phyloP scores from a whole-genome alignment of 2,888 invertebrate genomes.

The Synergus gifuensis region DNA sequence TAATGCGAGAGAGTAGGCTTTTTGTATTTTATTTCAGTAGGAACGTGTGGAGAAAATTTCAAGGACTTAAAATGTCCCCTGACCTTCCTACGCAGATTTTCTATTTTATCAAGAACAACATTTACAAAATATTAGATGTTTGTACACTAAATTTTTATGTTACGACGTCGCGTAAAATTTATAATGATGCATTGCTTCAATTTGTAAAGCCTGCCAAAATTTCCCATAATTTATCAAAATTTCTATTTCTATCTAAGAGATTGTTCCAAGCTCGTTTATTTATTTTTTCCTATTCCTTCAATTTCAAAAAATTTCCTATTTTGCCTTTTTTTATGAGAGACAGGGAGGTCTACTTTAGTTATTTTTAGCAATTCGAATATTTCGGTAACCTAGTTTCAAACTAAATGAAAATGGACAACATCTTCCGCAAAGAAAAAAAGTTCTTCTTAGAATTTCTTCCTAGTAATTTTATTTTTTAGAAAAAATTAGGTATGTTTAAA shows the following conservation, averaged over 20 bases:
- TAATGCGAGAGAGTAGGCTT: not conserved
- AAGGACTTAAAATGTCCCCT: constrained; percentile 25
- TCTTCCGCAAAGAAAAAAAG: not conserved
- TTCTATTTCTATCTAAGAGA: too few species aligned
- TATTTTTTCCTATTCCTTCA: too few species aligned
- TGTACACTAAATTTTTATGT: not conserved
- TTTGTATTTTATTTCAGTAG: constrained; percentile 25
- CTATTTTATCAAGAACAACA: constrained; percentile 17
- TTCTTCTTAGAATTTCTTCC: not conserved
- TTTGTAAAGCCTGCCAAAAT: not conserved
- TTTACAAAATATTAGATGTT: not conserved
- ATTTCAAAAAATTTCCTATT: too few species aligned
- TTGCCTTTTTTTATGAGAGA: too few species aligned
- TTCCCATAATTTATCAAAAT: not conserved
- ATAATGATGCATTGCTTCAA: not conserved
- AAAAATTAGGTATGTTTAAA: too few species aligned
- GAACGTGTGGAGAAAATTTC: constrained; percentile 9
- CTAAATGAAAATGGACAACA: not conserved
- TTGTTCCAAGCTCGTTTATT: too few species aligned
- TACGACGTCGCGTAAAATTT: not conserved
- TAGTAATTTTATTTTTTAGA: not conserved
- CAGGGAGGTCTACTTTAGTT: not conserved
- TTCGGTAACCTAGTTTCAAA: not conserved
- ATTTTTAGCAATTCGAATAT: not conserved
- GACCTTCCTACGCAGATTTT: constrained; percentile 28